Evolutionary conservation across 2,113 vertebrate genomes (phyloP).

Genomic region (Lycocorax pyrrhopterus): DNA sequence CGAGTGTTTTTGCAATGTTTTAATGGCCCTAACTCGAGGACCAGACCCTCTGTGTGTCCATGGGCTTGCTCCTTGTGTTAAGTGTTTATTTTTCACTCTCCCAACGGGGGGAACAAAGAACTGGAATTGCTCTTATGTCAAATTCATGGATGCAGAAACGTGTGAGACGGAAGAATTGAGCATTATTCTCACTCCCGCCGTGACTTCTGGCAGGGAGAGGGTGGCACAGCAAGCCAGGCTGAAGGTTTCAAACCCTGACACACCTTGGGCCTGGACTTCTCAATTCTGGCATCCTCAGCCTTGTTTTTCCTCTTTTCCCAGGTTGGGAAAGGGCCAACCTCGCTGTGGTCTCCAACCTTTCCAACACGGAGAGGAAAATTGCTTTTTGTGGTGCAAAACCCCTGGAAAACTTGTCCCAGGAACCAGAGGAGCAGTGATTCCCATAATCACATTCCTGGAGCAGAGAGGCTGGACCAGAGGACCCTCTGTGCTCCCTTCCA

Average conservation of each 20-base stretch:
- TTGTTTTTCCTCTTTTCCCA: neutral
- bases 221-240: neutral
- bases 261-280: neutral
- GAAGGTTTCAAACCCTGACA: neutral
- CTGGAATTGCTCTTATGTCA: neutral
- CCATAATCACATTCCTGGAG: neutral
- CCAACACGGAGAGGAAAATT: neutral
- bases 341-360: accelerated
- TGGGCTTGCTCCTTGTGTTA: neutral
- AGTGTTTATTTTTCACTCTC: conserved; percentile 26
- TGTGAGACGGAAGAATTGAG: neutral
- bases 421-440: neutral
- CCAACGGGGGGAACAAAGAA: neutral
- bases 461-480: neutral
- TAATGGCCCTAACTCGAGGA: neutral
- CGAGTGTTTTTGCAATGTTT: conserved; percentile 14
- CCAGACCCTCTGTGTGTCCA: neutral
- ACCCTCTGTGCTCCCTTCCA: neutral
- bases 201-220: neutral
- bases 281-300: neutral
- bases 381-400: neutral
- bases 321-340: neutral
- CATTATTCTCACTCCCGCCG: neutral
- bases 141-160: neutral
- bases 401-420: neutral